Conservation (phyloP, 2,888 invertebrate genomes). For the Pachymerium ferrugineum region DNA sequence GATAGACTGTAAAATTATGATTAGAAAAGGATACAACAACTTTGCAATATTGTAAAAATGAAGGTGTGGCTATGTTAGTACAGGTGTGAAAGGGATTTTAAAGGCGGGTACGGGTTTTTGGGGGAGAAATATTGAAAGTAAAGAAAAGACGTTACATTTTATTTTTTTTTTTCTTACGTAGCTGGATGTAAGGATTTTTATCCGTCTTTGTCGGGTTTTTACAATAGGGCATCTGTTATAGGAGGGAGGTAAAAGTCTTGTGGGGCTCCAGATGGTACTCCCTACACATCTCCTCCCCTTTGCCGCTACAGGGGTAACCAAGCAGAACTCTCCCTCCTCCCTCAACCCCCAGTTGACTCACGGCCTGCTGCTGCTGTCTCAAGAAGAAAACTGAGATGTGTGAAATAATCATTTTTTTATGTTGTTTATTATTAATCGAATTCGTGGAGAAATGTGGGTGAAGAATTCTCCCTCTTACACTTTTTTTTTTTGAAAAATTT, state of each 20-base stretch:
- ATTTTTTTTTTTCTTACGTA: not conserved
- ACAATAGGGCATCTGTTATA: constrained; percentile 24
- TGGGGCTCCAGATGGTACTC: constrained; percentile 25
- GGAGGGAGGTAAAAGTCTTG: not conserved
- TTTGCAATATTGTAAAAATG: no score
- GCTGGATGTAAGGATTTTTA: not conserved
- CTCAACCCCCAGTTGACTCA: constrained; percentile 20
- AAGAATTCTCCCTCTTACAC: no score
- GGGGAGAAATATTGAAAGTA: not conserved
- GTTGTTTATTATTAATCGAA: no score
- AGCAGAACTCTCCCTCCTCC: constrained; percentile 16
- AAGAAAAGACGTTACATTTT: not conserved
- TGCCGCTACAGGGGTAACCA: constrained; percentile 21
- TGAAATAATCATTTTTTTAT: not conserved
- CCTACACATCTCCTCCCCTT: constrained; percentile 10
- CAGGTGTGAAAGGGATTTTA: no score
- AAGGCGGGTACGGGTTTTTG: no score
- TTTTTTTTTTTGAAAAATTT: not conserved
- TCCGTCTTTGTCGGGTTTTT: constrained; percentile 11
- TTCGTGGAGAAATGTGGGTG: no score
- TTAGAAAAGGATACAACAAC: no score
- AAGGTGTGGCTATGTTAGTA: no score
- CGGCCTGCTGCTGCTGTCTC: constrained; percentile 24
- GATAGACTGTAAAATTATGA: no score
- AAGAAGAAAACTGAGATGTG: constrained; percentile 14